Evolutionary conservation across 2,888 invertebrate species (phyloP).

Genomic region (Tineola bisselliella): DNA sequence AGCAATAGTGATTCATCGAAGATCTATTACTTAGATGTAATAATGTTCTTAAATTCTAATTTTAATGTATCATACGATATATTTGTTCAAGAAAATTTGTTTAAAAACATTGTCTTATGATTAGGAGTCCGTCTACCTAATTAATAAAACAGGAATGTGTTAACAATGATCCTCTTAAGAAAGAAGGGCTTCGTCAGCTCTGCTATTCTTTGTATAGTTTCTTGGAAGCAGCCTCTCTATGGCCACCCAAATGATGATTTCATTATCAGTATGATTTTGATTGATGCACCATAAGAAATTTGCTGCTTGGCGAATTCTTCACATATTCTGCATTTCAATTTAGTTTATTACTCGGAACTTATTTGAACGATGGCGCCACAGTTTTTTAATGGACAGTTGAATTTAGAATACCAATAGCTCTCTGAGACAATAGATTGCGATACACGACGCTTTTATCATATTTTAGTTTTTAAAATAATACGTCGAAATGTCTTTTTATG

Average conservation of each 20-base stretch:
- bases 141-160: slow-evolving; percentile 67
- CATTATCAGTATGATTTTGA: slow-evolving; percentile 69
- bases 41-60: too few relatives aligned
- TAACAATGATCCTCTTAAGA: slow-evolving; percentile 32
- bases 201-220: slow-evolving; percentile 33
- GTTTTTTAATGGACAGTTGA: slow-evolving; percentile 35
- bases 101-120: background rate
- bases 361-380: slow-evolving; percentile 60
- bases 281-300: slow-evolving; percentile 64
- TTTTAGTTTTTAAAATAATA: too few relatives aligned
- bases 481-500: too few relatives aligned
- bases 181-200: slow-evolving; percentile 3
- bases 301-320: slow-evolving; percentile 52
- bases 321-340: slow-evolving; percentile 55
- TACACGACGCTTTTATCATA: too few relatives aligned
- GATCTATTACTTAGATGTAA: background rate
- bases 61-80: too few relatives aligned
- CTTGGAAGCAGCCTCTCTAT: slow-evolving; percentile 56
- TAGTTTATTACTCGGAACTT: slow-evolving; percentile 63
- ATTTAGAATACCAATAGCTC: background rate
- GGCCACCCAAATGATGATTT: slow-evolving; percentile 69
- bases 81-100: background rate
- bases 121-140: slow-evolving; percentile 30
- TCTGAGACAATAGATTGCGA: background rate
- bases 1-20: background rate